phyloP scores from a whole-genome alignment of 2,888 invertebrate genomes.

The Nomada lathburiana region DNA sequence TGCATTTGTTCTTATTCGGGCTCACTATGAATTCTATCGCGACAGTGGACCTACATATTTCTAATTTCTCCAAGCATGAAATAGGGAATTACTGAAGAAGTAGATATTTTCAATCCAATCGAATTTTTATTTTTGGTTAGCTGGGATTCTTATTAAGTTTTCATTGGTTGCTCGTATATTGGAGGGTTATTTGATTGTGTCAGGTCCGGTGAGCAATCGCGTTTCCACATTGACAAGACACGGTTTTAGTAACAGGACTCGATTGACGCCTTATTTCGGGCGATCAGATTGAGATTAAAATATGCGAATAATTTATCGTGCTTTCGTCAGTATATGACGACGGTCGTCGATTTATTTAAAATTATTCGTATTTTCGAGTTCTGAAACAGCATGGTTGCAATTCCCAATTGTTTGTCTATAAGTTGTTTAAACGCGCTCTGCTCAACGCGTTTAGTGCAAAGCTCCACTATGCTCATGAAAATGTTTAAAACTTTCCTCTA shows the following conservation, averaged over 20 bases:
- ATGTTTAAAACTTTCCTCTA: constrained; percentile 20
- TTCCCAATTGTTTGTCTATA: neutral
- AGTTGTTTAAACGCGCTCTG: neutral
- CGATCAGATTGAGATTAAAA: too few relatives aligned
- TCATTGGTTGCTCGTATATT: neutral
- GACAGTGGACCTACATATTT: neutral
- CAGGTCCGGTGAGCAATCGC: too few relatives aligned
- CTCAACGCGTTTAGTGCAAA: neutral
- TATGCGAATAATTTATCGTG: too few relatives aligned
- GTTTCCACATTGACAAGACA: too few relatives aligned
- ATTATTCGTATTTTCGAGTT: too few relatives aligned
- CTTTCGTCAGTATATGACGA: too few relatives aligned
- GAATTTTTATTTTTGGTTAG: neutral
- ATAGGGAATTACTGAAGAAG: neutral
- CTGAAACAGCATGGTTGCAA: too few relatives aligned
- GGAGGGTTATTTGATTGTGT: neutral
- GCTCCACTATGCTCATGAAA: neutral
- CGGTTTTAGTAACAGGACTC: too few relatives aligned
- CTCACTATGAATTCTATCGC: neutral
- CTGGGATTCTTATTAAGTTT: neutral
- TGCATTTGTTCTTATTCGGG: neutral
- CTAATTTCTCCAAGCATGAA: too few relatives aligned
- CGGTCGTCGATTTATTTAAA: too few relatives aligned
- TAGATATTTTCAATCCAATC: constrained; percentile 33
- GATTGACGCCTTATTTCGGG: too few relatives aligned